These are phyloP conservation scores for Zapornia atra DNA, from an alignment of 2,113 vertebrate species.

Conservation along the genomic window DNA sequence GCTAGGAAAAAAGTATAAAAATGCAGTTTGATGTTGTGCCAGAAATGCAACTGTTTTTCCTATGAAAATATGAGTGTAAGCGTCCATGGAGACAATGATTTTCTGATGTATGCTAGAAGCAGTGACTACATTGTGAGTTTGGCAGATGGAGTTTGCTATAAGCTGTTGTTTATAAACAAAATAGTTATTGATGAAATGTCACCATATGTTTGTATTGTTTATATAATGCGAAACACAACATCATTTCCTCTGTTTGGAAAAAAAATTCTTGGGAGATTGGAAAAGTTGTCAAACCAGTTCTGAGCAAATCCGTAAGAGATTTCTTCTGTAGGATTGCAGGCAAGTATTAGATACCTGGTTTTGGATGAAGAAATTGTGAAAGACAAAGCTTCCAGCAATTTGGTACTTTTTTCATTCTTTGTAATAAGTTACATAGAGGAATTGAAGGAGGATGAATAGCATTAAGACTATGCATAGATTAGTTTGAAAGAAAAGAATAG, in stretches of 20 bases:
- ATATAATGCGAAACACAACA: slow-evolving; percentile 46
- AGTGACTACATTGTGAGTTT: slow-evolving; percentile 43
- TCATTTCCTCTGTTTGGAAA: slow-evolving; percentile 7
- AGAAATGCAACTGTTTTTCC: slow-evolving; percentile 41
- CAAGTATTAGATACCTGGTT: background rate
- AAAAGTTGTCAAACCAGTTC: background rate
- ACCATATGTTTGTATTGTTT: slow-evolving; percentile 65
- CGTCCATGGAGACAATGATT: slow-evolving; percentile 47
- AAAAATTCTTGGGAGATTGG: background rate
- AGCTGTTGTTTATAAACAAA: slow-evolving; percentile 66
- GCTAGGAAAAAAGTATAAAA: background rate
- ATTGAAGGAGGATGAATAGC: background rate
- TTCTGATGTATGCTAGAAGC: slow-evolving; percentile 51
- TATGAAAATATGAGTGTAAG: background rate
- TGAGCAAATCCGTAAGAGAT: background rate
- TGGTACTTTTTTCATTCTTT: background rate
- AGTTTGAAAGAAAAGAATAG: slow-evolving; percentile 6
- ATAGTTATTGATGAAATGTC: slow-evolving; percentile 68
- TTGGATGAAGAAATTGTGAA: background rate
- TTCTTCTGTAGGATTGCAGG: background rate
- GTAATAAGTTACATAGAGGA: background rate
- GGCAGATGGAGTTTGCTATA: slow-evolving; percentile 61
- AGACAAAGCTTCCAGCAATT: background rate
- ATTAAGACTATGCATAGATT: background rate
- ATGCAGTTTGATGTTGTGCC: background rate